Evolutionary conservation across 2,797 vertebrate species (phyloP).

Genomic region (Potorous gilbertii): DNA sequence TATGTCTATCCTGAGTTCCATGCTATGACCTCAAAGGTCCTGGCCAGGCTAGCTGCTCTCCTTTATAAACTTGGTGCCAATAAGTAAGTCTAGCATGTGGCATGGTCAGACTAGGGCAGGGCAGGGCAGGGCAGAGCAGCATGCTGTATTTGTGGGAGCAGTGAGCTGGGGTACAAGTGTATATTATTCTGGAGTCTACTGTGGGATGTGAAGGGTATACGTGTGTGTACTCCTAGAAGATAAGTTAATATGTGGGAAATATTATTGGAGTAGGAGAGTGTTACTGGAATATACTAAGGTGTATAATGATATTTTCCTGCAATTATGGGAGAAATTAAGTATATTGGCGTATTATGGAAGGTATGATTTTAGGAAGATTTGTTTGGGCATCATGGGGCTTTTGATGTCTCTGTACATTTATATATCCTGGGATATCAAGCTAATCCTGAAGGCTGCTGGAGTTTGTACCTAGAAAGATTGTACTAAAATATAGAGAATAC

Average conservation of each 20-base stretch:
- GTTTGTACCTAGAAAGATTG: not conserved
- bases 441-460: not conserved
- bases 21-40: not conserved
- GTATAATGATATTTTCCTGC: slow-evolving; percentile 40
- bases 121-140: not conserved
- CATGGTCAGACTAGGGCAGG: not conserved
- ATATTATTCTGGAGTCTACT: not conserved
- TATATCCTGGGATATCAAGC: not conserved
- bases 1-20: not conserved
- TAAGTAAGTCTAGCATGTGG: not conserved
- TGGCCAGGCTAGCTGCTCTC: not conserved
- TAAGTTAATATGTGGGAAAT: slow-evolving; percentile 22
- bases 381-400: not conserved
- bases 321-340: slow-evolving; percentile 27
- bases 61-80: not conserved
- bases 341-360: not conserved
- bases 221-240: not conserved
- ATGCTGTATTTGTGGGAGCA: not conserved
- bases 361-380: not conserved
- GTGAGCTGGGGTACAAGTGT: not conserved
- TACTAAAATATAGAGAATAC: not conserved
- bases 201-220: not conserved
- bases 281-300: slow-evolving; percentile 64
- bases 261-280: slow-evolving; percentile 52
- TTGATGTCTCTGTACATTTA: not conserved